Conservation (phyloP, 2,113 vertebrate species). For the Polypterus senegalus region DNA sequence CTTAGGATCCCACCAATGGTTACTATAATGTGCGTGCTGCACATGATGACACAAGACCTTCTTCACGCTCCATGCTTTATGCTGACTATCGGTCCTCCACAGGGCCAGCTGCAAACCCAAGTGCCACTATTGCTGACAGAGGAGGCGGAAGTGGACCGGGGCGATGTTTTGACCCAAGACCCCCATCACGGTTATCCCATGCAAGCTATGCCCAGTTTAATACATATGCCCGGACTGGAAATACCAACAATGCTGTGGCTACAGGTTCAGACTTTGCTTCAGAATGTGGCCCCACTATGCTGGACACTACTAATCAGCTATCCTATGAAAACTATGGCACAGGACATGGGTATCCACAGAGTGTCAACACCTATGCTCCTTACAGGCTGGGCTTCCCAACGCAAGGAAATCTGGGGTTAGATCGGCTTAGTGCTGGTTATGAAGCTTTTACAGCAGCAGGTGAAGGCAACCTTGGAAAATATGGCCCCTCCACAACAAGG, state of each 20-base stretch:
- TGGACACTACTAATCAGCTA: conserved; percentile 62
- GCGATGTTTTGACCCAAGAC: conserved; percentile 68
- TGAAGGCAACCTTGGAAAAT: conserved; percentile 57
- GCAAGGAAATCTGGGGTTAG: conserved; percentile 28
- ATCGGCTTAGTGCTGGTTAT: not conserved
- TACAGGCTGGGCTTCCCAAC: conserved; percentile 75
- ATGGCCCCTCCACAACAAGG: conserved; percentile 53
- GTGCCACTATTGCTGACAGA: conserved; percentile 38
- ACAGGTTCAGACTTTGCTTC: conserved; percentile 47
- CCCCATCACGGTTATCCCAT: conserved; percentile 74
- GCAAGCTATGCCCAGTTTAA: conserved; percentile 84
- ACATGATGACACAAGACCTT: conserved; percentile 68
- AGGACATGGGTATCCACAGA: conserved; percentile 45
- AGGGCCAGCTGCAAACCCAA: conserved; percentile 38
- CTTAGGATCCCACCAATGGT: conserved; percentile 85
- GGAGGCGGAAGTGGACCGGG: conserved; percentile 32
- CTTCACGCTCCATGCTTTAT: conserved; percentile 70
- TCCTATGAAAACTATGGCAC: conserved; percentile 73
- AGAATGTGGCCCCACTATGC: conserved; percentile 39
- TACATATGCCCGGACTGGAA: conserved; percentile 52
- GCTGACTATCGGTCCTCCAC: conserved; percentile 65
- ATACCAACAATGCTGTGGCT: conserved; percentile 39
- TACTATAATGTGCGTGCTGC: conserved; percentile 88
- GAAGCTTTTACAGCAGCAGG: not conserved
- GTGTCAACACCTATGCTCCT: conserved; percentile 48